Evolutionary conservation across 2,113 vertebrate genomes (phyloP).

Genomic region (Seriola rivoliana): DNA sequence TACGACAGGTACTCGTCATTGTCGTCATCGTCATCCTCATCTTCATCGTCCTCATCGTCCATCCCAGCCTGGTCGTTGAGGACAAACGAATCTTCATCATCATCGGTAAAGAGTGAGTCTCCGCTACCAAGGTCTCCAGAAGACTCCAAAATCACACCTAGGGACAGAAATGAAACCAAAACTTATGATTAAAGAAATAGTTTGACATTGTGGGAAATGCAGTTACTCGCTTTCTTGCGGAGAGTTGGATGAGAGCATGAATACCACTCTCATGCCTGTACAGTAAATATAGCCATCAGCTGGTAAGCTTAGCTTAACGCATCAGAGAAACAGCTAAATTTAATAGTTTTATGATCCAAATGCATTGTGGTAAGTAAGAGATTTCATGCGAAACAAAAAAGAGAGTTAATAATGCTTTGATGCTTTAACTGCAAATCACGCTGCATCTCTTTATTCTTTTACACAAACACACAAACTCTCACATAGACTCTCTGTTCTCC

Average conservation of each 20-base stretch:
- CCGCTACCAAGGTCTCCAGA: slow-evolving; percentile 96
- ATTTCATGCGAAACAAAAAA: slow-evolving; percentile 3
- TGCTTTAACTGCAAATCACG: background rate
- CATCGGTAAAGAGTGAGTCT: slow-evolving; percentile 88
- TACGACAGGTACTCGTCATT: slow-evolving; percentile 91
- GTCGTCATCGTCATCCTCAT: slow-evolving; percentile 90
- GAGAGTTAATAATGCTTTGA: background rate
- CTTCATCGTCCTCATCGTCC: slow-evolving; percentile 91
- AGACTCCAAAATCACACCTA: slow-evolving; percentile 89
- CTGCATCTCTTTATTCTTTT: background rate
- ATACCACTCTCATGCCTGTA: too few relatives aligned
- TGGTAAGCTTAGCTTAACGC: too few relatives aligned
- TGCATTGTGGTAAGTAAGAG: background rate
- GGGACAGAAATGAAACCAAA: slow-evolving; percentile 10
- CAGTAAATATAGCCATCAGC: too few relatives aligned
- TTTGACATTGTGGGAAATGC: background rate
- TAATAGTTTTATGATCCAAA: background rate
- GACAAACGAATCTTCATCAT: slow-evolving; percentile 78
- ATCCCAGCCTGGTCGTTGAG: slow-evolving; percentile 90
- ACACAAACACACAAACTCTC: background rate
- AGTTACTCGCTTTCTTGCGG: too few relatives aligned
- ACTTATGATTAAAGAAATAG: background rate
- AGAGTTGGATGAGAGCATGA: too few relatives aligned
- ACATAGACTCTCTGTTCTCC: background rate
- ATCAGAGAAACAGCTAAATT: background rate